phyloP scores from a whole-genome alignment of 2,888 invertebrate genomes.

The Chouioia cunea region DNA sequence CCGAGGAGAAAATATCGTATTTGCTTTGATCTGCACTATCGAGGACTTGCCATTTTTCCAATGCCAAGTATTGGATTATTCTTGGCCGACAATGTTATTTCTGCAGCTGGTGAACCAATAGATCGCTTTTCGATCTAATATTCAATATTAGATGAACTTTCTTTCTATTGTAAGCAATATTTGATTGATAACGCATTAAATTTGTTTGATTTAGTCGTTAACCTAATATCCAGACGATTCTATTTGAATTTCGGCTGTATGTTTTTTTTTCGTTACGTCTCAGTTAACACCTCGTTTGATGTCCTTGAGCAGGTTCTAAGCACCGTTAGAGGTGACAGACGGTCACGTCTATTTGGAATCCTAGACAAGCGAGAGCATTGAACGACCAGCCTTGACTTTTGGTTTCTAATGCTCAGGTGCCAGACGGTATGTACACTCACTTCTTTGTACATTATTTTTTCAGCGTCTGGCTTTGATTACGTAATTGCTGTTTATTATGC shows the following conservation, averaged over 20 bases:
- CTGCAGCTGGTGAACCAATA: too few relatives aligned
- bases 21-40: too few relatives aligned
- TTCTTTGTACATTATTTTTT: slow-evolving; percentile 14
- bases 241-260: slow-evolving; percentile 1
- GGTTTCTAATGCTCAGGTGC: slow-evolving; percentile 56
- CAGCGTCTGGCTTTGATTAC: slow-evolving; percentile 18
- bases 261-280: not conserved
- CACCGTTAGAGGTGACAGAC: slow-evolving; percentile 66
- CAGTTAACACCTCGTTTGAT: slow-evolving; percentile 8
- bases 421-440: slow-evolving; percentile 52
- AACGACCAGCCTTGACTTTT: slow-evolving; percentile 57
- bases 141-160: too few relatives aligned
- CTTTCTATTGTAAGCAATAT: too few relatives aligned
- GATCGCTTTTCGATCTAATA: too few relatives aligned
- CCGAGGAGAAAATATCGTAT: too few relatives aligned
- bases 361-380: slow-evolving; percentile 39
- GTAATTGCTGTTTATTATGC: not conserved
- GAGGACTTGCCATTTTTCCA: too few relatives aligned
- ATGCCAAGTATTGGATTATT: too few relatives aligned
- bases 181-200: too few relatives aligned
- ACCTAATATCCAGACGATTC: not conserved
- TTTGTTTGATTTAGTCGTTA: too few relatives aligned
- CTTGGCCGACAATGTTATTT: too few relatives aligned
- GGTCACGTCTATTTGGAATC: slow-evolving; percentile 55
- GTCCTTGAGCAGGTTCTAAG: slow-evolving; percentile 29